Conservation (phyloP, 2,113 vertebrate genomes). For the Trogon surrucura region DNA sequence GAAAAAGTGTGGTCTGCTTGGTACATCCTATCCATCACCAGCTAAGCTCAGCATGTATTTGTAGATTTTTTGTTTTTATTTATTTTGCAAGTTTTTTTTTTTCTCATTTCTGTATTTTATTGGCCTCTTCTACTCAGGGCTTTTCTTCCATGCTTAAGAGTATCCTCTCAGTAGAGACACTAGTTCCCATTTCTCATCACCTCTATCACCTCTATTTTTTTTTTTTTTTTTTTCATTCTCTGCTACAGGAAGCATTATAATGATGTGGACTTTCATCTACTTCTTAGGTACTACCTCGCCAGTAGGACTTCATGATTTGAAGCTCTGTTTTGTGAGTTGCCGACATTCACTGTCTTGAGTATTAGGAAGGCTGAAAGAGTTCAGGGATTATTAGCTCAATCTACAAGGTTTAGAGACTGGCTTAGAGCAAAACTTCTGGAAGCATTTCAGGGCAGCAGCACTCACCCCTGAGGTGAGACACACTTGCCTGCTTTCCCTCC, state of each 20-base stretch:
- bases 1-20: background rate
- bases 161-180: background rate
- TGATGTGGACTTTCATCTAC: background rate
- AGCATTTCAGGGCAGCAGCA: background rate
- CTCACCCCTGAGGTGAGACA: background rate
- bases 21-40: background rate
- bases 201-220: background rate
- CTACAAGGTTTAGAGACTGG: background rate
- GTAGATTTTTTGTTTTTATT: background rate
- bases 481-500: background rate
- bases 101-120: background rate
- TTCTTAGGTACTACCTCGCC: background rate
- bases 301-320: background rate
- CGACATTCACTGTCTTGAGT: background rate
- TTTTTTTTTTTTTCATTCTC: background rate
- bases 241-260: too few species aligned
- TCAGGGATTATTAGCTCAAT: background rate
- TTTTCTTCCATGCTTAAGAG: background rate
- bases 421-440: background rate
- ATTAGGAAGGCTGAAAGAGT: background rate
- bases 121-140: background rate
- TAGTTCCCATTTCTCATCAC: background rate
- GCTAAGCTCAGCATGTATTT: background rate
- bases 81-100: background rate
- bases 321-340: background rate